Percentiles rank a stretch among this genome's conserved stretches.
These are phyloP conservation scores for Cygnus atratus DNA, from an alignment of 2,113 vertebrate species.

Conservation along the genomic window DNA sequence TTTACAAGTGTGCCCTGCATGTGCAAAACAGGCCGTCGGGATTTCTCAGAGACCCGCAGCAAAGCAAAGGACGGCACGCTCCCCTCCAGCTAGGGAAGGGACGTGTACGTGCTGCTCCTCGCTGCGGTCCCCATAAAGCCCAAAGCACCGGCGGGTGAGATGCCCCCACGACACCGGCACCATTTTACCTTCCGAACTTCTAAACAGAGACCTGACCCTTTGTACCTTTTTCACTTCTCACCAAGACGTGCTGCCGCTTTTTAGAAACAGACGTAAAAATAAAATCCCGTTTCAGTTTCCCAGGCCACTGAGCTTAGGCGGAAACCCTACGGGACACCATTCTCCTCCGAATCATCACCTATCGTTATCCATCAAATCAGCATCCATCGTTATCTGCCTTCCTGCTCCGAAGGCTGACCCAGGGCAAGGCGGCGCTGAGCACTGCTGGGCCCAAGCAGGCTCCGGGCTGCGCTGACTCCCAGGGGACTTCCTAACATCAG, in stretches of 20 bases:
- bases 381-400: neutral
- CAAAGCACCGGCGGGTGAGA: neutral
- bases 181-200: neutral
- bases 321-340: neutral
- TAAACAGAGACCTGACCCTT: neutral
- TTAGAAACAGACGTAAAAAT: neutral
- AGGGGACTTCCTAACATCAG: no score
- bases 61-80: neutral
- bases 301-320: neutral
- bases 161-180: neutral
- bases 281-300: neutral
- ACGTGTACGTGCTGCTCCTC: neutral
- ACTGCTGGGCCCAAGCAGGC: neutral
- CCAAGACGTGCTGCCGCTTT: rapidly evolving
- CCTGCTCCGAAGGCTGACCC: neutral
- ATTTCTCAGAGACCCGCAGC: neutral
- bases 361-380: no score
- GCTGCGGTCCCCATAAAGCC: rapidly evolving
- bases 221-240: neutral
- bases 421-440: neutral
- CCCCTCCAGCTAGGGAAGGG: neutral
- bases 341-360: no score
- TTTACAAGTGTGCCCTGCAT: neutral
- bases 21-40: neutral
- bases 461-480: no score